Base-by-base conservation (phyloP, 2,113 vertebrate genomes). In the Laterallus jamaicensis region DNA sequence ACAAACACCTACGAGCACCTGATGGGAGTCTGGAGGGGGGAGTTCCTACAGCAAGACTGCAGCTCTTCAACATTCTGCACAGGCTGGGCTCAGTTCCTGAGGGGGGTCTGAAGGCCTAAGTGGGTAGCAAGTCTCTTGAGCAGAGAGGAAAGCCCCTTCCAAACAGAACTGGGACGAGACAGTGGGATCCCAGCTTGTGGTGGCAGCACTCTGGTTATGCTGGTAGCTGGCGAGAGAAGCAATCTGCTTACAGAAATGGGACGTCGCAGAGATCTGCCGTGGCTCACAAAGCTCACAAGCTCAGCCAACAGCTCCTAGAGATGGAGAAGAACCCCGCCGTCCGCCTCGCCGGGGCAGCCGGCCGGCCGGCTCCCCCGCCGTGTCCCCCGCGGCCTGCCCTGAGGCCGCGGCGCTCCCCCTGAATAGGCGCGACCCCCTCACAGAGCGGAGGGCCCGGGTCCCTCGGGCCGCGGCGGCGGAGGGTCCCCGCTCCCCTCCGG, bases 211-310 rank as follows among this genome's bases (percentile, higher is more conserved):
- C 54, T 47, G 49, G 29, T 13, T 17, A 6, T 39, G 25, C 6
- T 1, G 21, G 26, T 24, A 25, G 24, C 77, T 4, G 78, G 28
- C 2, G 32, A 24, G 14, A 40, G 50, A 5, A 37, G 64, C 47
- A 5, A 18, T 10, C 49, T 14, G 67, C 55, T 11, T 2, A 5
- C 3, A 19, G 47, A 6, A 62, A 13, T 1, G 24, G 26, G 37
- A 18, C 1, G 14, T 12, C 5, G 0, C 2, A 15, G 4, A 32
- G 18, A 11, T n/a, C 39, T 2, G 15, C 1, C 1, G 20, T 11
- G 55, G 42, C 32, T 67, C 70, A 3, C 12, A 32, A 9, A 1
- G n/a, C 73, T 22, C 5, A 1, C 60, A 22, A n/a, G 28, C 17
- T 24, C 37, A 2, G 2, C 5, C n/a, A 19, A 52, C 20, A 5